Conservation (phyloP, 2,113 vertebrate species). For the Oreamnos americanus region DNA sequence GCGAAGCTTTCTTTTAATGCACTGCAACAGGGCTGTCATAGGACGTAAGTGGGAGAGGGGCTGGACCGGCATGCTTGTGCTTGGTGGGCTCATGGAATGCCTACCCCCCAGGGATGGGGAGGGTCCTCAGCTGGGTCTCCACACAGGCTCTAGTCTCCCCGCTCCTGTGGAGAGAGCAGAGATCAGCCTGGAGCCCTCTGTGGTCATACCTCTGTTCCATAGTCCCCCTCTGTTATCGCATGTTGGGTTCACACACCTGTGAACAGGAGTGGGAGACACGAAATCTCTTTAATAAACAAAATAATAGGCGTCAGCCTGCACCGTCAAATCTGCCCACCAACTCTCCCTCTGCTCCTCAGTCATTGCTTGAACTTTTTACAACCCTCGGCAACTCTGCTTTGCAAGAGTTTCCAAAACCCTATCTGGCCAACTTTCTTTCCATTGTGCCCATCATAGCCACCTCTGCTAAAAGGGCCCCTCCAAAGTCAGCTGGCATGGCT, state of each 20-base stretch:
- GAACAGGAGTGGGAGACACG: not conserved
- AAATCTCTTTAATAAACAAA: too few relatives aligned
- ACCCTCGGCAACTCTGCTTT: not conserved
- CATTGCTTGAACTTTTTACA: fast-evolving
- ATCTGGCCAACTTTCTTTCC: not conserved
- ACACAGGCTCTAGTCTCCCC: not conserved
- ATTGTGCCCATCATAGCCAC: not conserved
- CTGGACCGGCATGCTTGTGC: fast-evolving
- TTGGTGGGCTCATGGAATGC: fast-evolving
- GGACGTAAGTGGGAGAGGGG: fast-evolving
- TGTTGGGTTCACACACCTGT: not conserved
- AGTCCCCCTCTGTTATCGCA: not conserved
- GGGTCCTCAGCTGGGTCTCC: too few relatives aligned
- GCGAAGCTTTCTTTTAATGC: not conserved
- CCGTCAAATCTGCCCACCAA: fast-evolving
- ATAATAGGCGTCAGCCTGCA: fast-evolving
- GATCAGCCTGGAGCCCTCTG: fast-evolving
- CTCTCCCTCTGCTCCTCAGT: fast-evolving
- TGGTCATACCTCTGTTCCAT: not conserved
- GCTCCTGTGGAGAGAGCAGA: not conserved
- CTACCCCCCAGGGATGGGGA: not conserved
- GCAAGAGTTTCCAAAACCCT: not conserved
- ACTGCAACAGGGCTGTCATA: fast-evolving
- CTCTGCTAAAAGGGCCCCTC: not conserved
- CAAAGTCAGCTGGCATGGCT: fast-evolving